Evolutionary conservation across 2,888 invertebrate species (phyloP).

Genomic region (Synanthedon vespiformis): DNA sequence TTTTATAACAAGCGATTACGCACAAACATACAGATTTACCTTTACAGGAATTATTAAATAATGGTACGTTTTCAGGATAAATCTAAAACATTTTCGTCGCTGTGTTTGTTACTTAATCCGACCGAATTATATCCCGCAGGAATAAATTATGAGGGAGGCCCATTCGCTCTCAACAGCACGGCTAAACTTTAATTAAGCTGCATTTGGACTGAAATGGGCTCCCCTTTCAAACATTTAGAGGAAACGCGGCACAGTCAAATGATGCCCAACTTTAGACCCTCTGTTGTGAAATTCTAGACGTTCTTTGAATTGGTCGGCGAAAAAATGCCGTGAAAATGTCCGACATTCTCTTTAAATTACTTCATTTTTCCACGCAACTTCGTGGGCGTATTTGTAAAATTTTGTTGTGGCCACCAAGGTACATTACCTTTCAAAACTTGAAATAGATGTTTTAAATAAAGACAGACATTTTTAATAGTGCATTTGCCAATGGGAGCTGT

Average conservation of each 20-base stretch:
- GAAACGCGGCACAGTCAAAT: constrained; percentile 28
- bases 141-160: constrained; percentile 60
- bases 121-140: constrained; percentile 52
- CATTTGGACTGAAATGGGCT: constrained; percentile 51
- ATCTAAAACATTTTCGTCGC: constrained; percentile 38
- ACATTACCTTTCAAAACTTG: too few species aligned
- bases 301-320: constrained; percentile 21
- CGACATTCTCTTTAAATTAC: constrained; percentile 22
- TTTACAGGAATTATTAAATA: background rate
- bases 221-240: constrained; percentile 51
- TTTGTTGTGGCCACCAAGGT: background rate
- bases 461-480: too few species aligned
- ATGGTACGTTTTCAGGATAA: constrained; percentile 13
- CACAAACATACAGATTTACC: background rate
- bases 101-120: constrained; percentile 51
- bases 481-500: too few species aligned
- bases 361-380: constrained; percentile 33
- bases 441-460: too few species aligned
- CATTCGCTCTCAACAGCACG: constrained; percentile 47
- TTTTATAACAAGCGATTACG: too few species aligned
- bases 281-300: constrained; percentile 14
- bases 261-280: constrained; percentile 19
- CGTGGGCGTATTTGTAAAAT: constrained; percentile 21
- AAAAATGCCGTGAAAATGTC: constrained; percentile 21
- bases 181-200: constrained; percentile 63